Evolutionary conservation across 2,888 invertebrate genomes (phyloP).

Genomic region (Tipula vernalis): DNA sequence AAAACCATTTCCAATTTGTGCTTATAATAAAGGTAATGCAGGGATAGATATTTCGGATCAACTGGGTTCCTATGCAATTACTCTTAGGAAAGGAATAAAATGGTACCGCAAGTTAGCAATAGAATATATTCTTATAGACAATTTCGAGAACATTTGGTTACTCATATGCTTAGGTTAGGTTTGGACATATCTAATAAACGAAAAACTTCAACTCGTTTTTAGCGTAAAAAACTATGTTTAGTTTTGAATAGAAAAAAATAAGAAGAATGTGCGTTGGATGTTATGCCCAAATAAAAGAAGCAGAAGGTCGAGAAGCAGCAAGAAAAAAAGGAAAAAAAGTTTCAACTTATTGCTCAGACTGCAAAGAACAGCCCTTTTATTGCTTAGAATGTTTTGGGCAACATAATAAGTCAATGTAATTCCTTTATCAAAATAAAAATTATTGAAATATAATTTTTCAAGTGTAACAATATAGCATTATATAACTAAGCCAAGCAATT

Average conservation of each 20-base stretch:
- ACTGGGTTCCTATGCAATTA: constrained; percentile 23
- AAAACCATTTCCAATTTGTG: constrained; percentile 22
- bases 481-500: no score
- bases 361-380: no score
- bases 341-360: no score
- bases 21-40: constrained; percentile 24
- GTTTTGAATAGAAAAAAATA: background rate
- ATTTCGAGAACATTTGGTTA: background rate
- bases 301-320: no score
- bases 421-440: background rate
- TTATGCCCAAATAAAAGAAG: no score
- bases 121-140: constrained; percentile 8
- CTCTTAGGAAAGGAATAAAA: constrained; percentile 20
- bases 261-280: background rate
- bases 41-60: constrained; percentile 25
- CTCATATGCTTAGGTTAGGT: background rate
- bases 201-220: background rate
- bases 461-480: background rate
- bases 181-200: background rate
- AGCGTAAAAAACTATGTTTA: background rate
- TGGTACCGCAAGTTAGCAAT: no score
- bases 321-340: no score
- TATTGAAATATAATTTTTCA: background rate
- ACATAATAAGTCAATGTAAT: background rate
- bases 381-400: no score